phyloP scores from a whole-genome alignment of 1,140 invertebrate genomes.

The Nasonia giraulti region DNA sequence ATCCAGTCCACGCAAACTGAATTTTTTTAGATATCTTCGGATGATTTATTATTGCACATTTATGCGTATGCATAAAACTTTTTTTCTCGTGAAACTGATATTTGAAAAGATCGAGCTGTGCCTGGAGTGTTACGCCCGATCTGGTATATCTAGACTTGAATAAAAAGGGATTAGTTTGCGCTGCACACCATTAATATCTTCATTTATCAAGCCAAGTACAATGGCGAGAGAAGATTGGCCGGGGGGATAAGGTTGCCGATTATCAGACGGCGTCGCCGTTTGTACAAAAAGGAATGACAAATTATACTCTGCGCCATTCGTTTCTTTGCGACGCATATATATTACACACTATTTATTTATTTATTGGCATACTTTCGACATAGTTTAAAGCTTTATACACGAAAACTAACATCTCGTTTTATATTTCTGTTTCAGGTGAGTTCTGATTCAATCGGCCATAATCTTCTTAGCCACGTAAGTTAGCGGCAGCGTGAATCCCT shows the following conservation, averaged over 20 bases:
- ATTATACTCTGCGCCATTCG: too few relatives aligned
- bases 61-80: too few relatives aligned
- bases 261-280: background rate
- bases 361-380: too few relatives aligned
- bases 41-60: too few relatives aligned
- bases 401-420: background rate
- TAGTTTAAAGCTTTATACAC: too few relatives aligned
- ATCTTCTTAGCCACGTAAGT: background rate
- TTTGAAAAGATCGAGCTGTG: background rate
- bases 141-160: background rate
- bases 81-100: too few relatives aligned
- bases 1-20: too few relatives aligned
- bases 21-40: too few relatives aligned
- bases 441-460: background rate
- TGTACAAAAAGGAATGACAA: too few relatives aligned
- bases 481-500: background rate
- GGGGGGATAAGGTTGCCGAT: background rate
- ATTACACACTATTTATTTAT: too few relatives aligned
- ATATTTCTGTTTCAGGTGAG: conserved; percentile 1
- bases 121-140: background rate
- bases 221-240: background rate
- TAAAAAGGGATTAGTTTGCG: background rate
- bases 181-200: background rate
- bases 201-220: background rate
- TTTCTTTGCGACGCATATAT: too few relatives aligned